A percentile compares a stretch with the other conserved stretches of the same genome.
phyloP scores from a whole-genome alignment of 2,113 vertebrate genomes.

The Pangasianodon hypophthalmus region DNA sequence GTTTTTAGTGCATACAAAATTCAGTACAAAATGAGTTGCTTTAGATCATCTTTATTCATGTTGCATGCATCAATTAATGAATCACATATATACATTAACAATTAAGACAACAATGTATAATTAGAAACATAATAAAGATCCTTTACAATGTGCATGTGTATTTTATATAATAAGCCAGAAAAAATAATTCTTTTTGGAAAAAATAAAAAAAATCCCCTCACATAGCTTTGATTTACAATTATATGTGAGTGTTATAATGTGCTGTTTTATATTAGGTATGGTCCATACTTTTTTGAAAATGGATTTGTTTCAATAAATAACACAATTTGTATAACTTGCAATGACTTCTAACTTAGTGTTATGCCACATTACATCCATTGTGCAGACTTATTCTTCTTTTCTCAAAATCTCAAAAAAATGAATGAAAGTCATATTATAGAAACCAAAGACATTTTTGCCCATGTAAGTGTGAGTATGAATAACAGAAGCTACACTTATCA shows the following conservation, averaged over 20 bases:
- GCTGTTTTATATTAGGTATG: neutral
- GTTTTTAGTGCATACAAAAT: neutral
- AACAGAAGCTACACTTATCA: neutral
- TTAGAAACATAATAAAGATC: constrained; percentile 13
- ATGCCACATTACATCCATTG: neutral
- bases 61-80: constrained; percentile 33
- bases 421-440: neutral
- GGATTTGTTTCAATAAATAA: neutral
- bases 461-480: neutral
- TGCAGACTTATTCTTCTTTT: neutral
- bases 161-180: constrained; percentile 3
- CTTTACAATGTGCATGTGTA: constrained; percentile 13
- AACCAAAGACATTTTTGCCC: neutral
- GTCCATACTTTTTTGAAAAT: neutral
- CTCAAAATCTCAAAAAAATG: neutral
- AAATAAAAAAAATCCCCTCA: too few species aligned
- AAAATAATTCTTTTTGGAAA: neutral
- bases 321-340: neutral
- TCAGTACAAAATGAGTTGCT: neutral
- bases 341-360: neutral
- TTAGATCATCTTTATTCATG: constrained; percentile 30
- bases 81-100: constrained; percentile 1
- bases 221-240: neutral
- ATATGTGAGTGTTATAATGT: neutral
- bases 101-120: constrained; percentile 15